Evolutionary conservation across 2,797 vertebrate genomes (phyloP), one percentile per base, ranked within the genome.

Genomic region (Propithecus perrieri): DNA sequence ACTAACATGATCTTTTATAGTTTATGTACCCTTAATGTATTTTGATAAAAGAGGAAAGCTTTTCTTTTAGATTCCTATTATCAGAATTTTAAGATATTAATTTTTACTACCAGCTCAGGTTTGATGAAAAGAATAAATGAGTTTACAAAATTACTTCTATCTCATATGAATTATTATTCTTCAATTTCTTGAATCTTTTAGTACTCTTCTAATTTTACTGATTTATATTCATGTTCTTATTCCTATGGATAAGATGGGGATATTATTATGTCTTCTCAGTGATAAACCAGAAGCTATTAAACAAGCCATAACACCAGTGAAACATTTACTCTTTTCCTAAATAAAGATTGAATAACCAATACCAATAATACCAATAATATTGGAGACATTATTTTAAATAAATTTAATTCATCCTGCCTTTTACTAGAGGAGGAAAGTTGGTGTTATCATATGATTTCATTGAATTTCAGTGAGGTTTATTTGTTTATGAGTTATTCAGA

Each of bases 281-380:
- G 38, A 90, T 61, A n/a, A 10, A 84, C 7, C 26, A 90, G 20
- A 88, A 92, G 24, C 35, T 89, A 46, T 76, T 92, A 88, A 95
- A 55, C 14, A 88, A 95, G 8, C 38, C 22, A 26, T 57, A 67
- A 50, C 6, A 76, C 71, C 61, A 95, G 0, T n/a, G 48, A 97
- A 95, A 75, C 8, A n/a, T 89, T 78, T 78, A 7, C 5, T 53
- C 2, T 94, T 87, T 55, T 65, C 61, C 28, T 84, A 96, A 98
- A 48, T 89, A 78, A 97, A 94, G 26, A 81, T 92, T 69, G 91
- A 94, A 80, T 46, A 85, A 75, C 22, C 63, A 80, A 13, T 50
- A 10, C 10, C 11, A 74, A 74, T 71, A 94, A 61, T 76, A 84
- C 7, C 41, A 92, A 46, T 65, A 53, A 46, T 65, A 53, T n/a